These are phyloP conservation scores for Sebastes aleutianus DNA, from an alignment of 2,797 vertebrate genomes.

Conservation along the genomic window DNA sequence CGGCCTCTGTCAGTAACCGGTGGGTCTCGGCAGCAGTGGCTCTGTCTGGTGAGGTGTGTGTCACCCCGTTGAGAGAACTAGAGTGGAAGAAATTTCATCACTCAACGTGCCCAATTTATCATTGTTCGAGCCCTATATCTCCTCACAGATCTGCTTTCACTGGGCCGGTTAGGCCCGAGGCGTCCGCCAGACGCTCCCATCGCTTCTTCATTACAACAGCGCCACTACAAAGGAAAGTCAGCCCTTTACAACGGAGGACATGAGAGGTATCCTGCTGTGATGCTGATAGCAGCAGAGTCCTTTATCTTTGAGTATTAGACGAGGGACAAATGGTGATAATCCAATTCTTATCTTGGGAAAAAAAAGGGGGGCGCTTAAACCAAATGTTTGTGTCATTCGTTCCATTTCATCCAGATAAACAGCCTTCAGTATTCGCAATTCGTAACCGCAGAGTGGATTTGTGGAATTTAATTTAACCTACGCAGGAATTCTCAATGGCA, in stretches of 20 bases:
- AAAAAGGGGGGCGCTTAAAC: not conserved
- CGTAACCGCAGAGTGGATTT: not conserved
- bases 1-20: slow-evolving; percentile 8
- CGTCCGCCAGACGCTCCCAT: slow-evolving; percentile 57
- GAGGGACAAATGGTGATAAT: slow-evolving; percentile 31
- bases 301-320: slow-evolving; percentile 50
- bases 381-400: not conserved
- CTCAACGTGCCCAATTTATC: slow-evolving; percentile 56
- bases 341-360: not conserved
- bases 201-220: slow-evolving; percentile 45
- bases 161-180: slow-evolving; percentile 51
- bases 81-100: slow-evolving; percentile 62
- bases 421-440: not conserved
- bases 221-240: slow-evolving; percentile 58
- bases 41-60: not conserved
- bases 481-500: slow-evolving; percentile 21
- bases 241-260: slow-evolving; percentile 45
- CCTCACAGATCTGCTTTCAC: slow-evolving; percentile 70
- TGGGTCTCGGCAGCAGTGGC: not conserved
- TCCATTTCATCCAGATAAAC: not conserved
- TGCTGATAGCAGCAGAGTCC: slow-evolving; percentile 29
- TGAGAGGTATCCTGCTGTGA: slow-evolving; percentile 49
- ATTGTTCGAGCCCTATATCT: slow-evolving; percentile 47
- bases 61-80: slow-evolving; percentile 42
- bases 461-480: slow-evolving; percentile 28